Base-by-base conservation (phyloP, 2,888 invertebrate species). In the Amphipyra berbera region DNA sequence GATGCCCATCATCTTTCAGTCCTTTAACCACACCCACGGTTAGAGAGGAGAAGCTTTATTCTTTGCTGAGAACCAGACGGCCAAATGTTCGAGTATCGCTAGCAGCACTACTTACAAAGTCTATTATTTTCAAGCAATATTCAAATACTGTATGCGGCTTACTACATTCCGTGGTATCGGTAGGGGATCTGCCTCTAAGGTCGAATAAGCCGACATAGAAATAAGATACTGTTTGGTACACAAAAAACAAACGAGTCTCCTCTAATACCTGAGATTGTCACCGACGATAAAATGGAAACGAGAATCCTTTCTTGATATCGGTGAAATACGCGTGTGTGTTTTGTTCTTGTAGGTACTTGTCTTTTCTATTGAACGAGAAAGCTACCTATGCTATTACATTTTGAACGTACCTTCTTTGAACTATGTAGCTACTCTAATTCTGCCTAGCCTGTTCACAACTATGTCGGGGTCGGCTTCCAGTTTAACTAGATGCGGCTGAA, bases 221-320 rank as follows among this genome's bases (percentile, higher is more conserved):
- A 73, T 62, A 71, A 73, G 63, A 71, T 72, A 72, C 68, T 67
- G 61, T 77, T 68, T 75, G 65, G 55, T 75, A 73, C 50, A 68
- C 63, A 68, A 73, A 72, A 75, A 69, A 73, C 67, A 66, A 75
- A 70, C 69, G 49, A 78, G 77, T 78, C 30, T 72, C 55, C 54
- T 56, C 67, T 75, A 73, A 77, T 78, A 73, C 75, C 67, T 73
- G 61, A 75, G 78, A 77, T 77, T 73, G 78, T 77, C 78, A 77
- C 65, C 57, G 61, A 40, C 49, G 77, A 77, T 77, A 77, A 77
- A 73, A 70, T 61, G 72, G 70, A 60, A 76, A 70, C 68, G 64
- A 63, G 65, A 68, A 73, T 68, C 76, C 73, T 75, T 68, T 67
- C 65, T 59, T 61, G 65, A 69, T 77, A 77, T 73, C 73, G 49